Conservation (phyloP, 30 jellyfish, hydroid and myxozoan species). For the Chrysaora quinquecirrha region DNA sequence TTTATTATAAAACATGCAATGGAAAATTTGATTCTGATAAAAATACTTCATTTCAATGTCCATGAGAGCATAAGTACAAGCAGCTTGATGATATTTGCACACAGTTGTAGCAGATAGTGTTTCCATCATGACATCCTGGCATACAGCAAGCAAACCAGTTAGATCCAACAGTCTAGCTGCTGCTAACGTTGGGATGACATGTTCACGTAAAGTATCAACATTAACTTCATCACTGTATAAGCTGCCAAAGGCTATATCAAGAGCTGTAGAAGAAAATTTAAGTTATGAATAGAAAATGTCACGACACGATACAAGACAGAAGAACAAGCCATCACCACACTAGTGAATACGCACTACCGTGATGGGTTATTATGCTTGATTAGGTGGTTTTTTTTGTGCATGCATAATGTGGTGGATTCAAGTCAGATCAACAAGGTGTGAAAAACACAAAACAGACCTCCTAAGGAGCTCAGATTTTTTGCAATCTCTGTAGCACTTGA, state of each 20-base stretch:
- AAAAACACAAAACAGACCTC: too few species aligned
- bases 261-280: conserved; percentile 50
- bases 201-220: conserved; percentile 64
- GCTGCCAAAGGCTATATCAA: conserved; percentile 94
- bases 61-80: conserved; percentile 75
- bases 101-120: conserved; percentile 82
- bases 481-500: too few species aligned
- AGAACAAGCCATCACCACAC: too few species aligned
- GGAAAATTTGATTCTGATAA: neutral
- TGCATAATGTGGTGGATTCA: too few species aligned
- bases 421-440: too few species aligned
- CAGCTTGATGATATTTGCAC: conserved; percentile 81
- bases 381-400: too few species aligned
- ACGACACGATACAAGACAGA: too few species aligned
- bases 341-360: too few species aligned
- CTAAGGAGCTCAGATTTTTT: too few species aligned
- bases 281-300: neutral
- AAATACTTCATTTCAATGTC: conserved; percentile 75
- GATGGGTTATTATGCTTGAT: too few species aligned
- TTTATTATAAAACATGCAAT: too few species aligned
- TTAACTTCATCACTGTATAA: conserved; percentile 92
- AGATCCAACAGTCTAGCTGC: conserved; percentile 90
- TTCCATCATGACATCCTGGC: conserved; percentile 89
- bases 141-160: conserved; percentile 83
- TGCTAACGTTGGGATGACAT: conserved; percentile 84